Evolutionary conservation across 2,888 invertebrate genomes (phyloP), one percentile per base, ranked within the genome.

Genomic region (Latheticus oryzae): DNA sequence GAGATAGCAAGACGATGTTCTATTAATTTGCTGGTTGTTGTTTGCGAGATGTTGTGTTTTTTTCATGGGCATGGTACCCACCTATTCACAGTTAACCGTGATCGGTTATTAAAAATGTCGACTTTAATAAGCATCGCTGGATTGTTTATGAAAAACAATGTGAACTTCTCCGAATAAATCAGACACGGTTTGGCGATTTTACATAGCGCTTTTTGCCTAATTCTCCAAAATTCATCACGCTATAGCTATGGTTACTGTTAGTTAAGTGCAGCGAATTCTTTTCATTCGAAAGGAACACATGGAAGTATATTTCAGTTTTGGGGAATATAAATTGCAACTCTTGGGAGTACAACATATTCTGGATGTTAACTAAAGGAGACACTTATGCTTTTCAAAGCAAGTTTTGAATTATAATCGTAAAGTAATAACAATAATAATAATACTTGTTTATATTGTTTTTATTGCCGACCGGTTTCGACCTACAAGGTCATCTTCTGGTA

Each of bases 81-180:
- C 21, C 24, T 28, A 12, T 47, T 48, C 37, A 33, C 55, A 55
- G 57, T 42, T 55, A 48, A 5, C 17, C 26, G 3, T 32, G 23
- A 33, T 54, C 17, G 26, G 26, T 53, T 55, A 55, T 53, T 53
- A 45, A 53, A 53, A 53, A 53, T 43, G 15, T 19, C 16, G 35
- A 38, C 26, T 38, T 40, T 51, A 40, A 40, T 51, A 51, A 42
- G 42, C 33, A 42, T 42, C 17, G 23, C 47, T 28, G 40, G 17
- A 50, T 56, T 50, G 26, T 48, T 56, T 57, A 51, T 37, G 50
- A 47, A 52, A 52, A 52, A 58, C 58, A 58, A 58, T 51, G 45
- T 47, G 21, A 45, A 37, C 24, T 58, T 52, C 52, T 47, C 3
- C 21, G 37, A 57, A 57, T 21, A 35, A 35, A 57, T 51, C 35